Base-by-base conservation (phyloP, 2,797 vertebrate genomes). In the Delichon dasypus region DNA sequence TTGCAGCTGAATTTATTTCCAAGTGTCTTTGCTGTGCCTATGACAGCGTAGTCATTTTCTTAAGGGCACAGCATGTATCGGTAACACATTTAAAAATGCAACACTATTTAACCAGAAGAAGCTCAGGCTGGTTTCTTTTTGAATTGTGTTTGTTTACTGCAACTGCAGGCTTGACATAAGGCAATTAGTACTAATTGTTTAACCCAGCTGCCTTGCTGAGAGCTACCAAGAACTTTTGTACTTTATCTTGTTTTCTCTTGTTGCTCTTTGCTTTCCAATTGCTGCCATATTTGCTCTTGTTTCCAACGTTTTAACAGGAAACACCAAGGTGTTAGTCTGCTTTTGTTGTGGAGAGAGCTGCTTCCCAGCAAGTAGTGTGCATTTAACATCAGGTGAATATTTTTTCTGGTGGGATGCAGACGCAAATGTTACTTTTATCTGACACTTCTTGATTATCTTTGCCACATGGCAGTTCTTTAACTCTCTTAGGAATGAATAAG, bases 1-100 rank as follows among this genome's bases (percentile, higher is more conserved):
- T 99, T 97, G 97, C 98, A 98, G 98, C 98, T 98, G 99, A 99
- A 99, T 99, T 99, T 99, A 99, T 99, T 99, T 99, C 99, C 98
- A 98, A 98, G 97, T 99, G 99, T 99, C 98, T 98, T 97, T 97
- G 98, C 98, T 97, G 97, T 97, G 98, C 98, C 98, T 98, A 97
- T 99, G 99, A 99, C 99, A 99, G 98, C 94, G 95, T 97, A 99
- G 98, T 99, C 99, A 99, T 99, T 99, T 99, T 98, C 98, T 99
- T 99, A 99, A 99, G 99, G 99, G 99, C 99, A 98, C 98, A 97
- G 98, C 98, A 97, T 99, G 99, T 98, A 99, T 99, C 98, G 97
- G 98, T 98, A 98, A 98, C 98, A 98, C 98, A 98, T 98, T 98
- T 98, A 97, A 98, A 98, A 98, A 98, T 97, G 96, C 98, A 97